A percentile compares a stretch with the other conserved stretches of the same genome.
Conservation (phyloP, 2,888 invertebrate species). For the Liposcelis brunnea region DNA sequence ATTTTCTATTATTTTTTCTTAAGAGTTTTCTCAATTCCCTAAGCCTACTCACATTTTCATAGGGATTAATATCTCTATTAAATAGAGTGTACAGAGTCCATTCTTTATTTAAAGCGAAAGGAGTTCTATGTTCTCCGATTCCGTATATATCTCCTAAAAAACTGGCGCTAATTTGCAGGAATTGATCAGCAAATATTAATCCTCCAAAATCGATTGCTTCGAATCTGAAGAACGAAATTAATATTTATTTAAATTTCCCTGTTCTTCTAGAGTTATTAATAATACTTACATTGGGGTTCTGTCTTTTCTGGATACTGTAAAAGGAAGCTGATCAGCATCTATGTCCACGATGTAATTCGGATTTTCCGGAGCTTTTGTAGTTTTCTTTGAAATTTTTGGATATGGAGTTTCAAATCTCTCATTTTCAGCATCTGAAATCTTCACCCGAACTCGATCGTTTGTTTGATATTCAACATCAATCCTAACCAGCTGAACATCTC, state of each 20-base stretch:
- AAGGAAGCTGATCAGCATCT: constrained; percentile 38
- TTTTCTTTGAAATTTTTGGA: constrained; percentile 38
- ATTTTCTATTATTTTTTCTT: constrained; percentile 7
- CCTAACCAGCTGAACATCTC: constrained; percentile 38
- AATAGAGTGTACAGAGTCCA: constrained; percentile 55
- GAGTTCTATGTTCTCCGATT: constrained; percentile 49
- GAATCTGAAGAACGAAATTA: no score
- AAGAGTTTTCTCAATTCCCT: no score
- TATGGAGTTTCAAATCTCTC: constrained; percentile 48
- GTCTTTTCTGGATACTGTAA: constrained; percentile 20
- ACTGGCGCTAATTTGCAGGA: constrained; percentile 49
- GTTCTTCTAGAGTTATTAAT: no score
- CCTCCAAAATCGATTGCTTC: constrained; percentile 47
- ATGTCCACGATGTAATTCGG: constrained; percentile 37
- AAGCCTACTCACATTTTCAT: constrained; percentile 36
- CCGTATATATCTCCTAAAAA: constrained; percentile 47
- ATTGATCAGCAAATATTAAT: constrained; percentile 56
- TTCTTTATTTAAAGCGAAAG: constrained; percentile 41
- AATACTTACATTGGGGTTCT: background rate
- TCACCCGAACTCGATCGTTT: constrained; percentile 42
- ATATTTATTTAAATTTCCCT: no score
- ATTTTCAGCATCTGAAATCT: constrained; percentile 36
- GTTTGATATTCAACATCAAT: constrained; percentile 44
- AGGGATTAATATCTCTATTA: constrained; percentile 48
- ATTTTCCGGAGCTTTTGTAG: constrained; percentile 28